phyloP scores from a whole-genome alignment of 2,888 invertebrate species.

The Campopleginae sp. region DNA sequence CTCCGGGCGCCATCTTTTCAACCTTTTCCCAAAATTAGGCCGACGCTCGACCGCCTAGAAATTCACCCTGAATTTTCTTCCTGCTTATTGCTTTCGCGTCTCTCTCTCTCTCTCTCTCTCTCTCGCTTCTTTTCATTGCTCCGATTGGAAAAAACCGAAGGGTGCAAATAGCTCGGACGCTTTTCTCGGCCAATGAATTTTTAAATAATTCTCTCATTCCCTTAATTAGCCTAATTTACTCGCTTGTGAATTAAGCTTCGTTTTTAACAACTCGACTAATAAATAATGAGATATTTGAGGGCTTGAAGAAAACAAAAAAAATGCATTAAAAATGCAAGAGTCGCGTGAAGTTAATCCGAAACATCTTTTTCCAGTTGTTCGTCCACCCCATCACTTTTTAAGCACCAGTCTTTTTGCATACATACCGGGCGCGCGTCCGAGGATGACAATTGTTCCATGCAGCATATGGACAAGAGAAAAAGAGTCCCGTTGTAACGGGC shows the following conservation, averaged over 20 bases:
- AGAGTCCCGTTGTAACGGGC: constrained; percentile 7
- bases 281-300: constrained; percentile 26
- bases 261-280: background rate
- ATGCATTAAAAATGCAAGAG: constrained; percentile 49
- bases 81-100: background rate
- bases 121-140: background rate
- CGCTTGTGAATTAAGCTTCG: background rate
- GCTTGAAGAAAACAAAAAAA: constrained; percentile 17
- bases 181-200: background rate
- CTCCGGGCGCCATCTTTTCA: constrained; percentile 31
- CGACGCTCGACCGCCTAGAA: constrained; percentile 36
- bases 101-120: background rate
- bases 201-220: background rate
- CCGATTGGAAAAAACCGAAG: background rate
- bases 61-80: constrained; percentile 29
- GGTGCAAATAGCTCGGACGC: background rate
- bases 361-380: constrained; percentile 58
- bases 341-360: constrained; percentile 63
- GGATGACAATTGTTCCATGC: constrained; percentile 52
- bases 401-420: constrained; percentile 10
- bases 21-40: constrained; percentile 57
- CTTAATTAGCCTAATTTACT: background rate
- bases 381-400: constrained; percentile 43
- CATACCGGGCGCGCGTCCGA: background rate
- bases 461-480: constrained; percentile 13